phyloP scores from a whole-genome alignment of 2,113 vertebrate genomes.

The Balaenoptera acutorostrata region DNA sequence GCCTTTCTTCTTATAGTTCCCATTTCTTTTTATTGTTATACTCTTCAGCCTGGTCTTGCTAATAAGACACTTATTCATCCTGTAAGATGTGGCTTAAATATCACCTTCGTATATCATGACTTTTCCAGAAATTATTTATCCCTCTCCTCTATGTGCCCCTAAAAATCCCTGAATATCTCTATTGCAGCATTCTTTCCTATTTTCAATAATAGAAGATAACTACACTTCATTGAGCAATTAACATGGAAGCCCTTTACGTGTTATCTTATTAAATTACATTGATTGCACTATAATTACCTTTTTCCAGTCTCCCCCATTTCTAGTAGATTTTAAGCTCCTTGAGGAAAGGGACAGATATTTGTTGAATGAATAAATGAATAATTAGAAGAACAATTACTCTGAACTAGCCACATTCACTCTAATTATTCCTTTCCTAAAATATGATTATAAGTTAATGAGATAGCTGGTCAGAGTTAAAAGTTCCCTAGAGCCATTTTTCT shows the following conservation, averaged over 20 bases:
- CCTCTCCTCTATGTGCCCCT: neutral
- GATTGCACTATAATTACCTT: neutral
- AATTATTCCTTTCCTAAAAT: slow-evolving; percentile 33
- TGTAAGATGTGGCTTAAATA: neutral
- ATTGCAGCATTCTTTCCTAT: neutral
- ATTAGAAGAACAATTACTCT: slow-evolving; percentile 21
- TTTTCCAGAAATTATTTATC: neutral
- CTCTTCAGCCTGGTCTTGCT: neutral
- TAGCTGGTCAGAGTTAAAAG: neutral
- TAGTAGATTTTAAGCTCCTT: neutral
- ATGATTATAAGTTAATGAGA: slow-evolving; percentile 15
- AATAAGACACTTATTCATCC: neutral
- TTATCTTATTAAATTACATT: neutral
- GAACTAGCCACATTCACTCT: neutral
- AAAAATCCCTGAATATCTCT: neutral
- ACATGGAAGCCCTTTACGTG: neutral
- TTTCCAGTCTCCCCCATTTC: neutral
- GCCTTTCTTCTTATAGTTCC: neutral
- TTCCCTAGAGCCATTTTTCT: neutral
- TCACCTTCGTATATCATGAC: neutral
- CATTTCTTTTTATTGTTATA: neutral
- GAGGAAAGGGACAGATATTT: neutral
- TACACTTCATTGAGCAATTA: neutral
- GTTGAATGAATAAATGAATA: neutral
- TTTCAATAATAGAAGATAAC: neutral